These are phyloP conservation scores for Candoia aspera DNA, from an alignment of 2,113 vertebrate species.

Conservation along the genomic window DNA sequence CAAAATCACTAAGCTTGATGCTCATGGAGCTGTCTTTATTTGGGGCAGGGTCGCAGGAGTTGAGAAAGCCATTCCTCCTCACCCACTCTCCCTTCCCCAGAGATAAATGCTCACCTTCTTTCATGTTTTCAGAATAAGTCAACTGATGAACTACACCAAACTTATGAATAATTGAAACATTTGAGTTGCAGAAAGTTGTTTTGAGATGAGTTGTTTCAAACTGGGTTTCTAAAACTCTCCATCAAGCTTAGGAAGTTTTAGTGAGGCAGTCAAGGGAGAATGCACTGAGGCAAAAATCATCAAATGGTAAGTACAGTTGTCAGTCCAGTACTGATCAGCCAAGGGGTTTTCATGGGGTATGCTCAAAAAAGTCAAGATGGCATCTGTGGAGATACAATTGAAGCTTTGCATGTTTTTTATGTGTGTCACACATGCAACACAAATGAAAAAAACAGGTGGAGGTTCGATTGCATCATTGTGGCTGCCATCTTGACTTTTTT, in stretches of 20 bases:
- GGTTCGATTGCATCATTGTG: background rate
- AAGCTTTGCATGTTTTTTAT: background rate
- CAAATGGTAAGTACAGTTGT: slow-evolving; percentile 8
- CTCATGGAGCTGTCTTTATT: slow-evolving; percentile 14
- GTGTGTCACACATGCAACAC: background rate
- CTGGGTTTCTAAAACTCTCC: slow-evolving; percentile 1
- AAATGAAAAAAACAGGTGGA: background rate
- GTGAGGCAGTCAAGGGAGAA: background rate
- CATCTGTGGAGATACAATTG: background rate
- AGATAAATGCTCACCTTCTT: slow-evolving; percentile 16
- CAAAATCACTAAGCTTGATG: background rate
- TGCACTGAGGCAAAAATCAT: slow-evolving; percentile 5
- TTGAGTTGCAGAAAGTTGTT: slow-evolving; percentile 13
- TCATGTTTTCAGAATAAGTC: background rate
- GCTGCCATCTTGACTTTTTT: background rate
- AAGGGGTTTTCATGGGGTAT: background rate
- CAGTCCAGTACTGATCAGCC: background rate
- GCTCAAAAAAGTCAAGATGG: background rate
- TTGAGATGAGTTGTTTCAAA: slow-evolving; percentile 22
- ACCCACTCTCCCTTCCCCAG: background rate
- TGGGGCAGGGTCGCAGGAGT: background rate
- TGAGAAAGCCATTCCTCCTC: background rate
- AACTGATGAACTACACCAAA: slow-evolving; percentile 1
- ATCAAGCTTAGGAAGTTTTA: slow-evolving; percentile 27
- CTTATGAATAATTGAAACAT: slow-evolving; percentile 12